These are phyloP conservation scores for Bovichtus diacanthus DNA, from an alignment of 2,797 vertebrate genomes.

Conservation along the genomic window DNA sequence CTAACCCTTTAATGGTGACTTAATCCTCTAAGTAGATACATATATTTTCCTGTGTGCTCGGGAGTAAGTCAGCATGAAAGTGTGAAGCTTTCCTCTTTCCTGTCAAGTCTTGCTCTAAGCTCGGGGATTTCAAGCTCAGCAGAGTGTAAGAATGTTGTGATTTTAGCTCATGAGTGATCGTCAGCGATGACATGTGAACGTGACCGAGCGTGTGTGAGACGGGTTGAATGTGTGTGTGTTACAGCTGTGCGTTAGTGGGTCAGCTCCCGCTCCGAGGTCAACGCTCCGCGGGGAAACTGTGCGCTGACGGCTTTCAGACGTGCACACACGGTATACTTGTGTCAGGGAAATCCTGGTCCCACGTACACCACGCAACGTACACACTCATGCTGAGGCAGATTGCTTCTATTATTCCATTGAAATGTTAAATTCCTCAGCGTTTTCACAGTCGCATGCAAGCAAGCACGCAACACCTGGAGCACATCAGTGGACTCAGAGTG, in stretches of 20 bases:
- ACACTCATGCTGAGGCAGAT: conserved; percentile 21
- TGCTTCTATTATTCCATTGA: conserved; percentile 25
- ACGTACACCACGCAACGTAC: not conserved
- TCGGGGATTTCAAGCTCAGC: conserved; percentile 21
- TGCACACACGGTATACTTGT: not conserved
- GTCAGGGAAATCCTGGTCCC: conserved; percentile 2
- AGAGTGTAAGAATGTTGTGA: conserved; percentile 16
- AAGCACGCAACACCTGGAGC: not conserved
- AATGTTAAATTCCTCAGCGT: conserved; percentile 54
- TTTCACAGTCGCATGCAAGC: no score
- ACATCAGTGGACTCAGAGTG: not conserved
- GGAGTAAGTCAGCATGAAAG: conserved; percentile 13
- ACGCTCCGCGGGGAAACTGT: conserved; percentile 3
- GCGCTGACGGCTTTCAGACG: conserved; percentile 21
- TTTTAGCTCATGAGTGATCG: conserved; percentile 37
- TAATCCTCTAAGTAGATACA: not conserved
- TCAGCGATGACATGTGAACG: conserved; percentile 34
- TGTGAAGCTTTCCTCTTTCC: conserved; percentile 22
- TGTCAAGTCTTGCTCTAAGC: conserved; percentile 37
- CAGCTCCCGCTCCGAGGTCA: conserved; percentile 41
- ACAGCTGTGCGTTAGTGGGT: conserved; percentile 40
- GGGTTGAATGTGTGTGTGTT: conserved; percentile 6
- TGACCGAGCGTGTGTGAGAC: conserved; percentile 13
- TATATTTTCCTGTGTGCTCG: not conserved
- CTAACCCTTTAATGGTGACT: not conserved